Percentiles rank a stretch among this genome's conserved stretches.
These are phyloP conservation scores for Pocillopora grandis DNA, from an alignment of 92 coral and sea anemone species.

Conservation along the genomic window DNA sequence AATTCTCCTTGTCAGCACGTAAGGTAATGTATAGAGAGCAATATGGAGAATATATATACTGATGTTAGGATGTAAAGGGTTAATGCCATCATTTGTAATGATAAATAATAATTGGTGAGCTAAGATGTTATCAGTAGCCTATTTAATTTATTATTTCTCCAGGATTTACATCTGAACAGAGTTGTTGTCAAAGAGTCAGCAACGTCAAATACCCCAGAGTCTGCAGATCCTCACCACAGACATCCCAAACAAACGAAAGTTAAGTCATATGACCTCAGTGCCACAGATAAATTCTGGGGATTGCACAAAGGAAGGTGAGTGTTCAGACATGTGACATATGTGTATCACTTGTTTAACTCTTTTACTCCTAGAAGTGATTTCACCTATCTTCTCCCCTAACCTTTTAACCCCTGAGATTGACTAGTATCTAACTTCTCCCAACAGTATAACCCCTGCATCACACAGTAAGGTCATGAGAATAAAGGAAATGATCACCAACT, in stretches of 20 bases:
- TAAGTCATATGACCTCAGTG: constrained; percentile 85
- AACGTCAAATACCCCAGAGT: constrained; percentile 49
- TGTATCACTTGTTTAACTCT: neutral
- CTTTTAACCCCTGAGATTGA: too few species aligned
- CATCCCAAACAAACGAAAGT: constrained; percentile 86
- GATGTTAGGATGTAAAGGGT: too few species aligned
- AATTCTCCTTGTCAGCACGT: too few species aligned
- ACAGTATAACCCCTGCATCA: too few species aligned
- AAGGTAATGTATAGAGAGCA: too few species aligned
- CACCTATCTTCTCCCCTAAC: too few species aligned
- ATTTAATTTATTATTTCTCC: neutral
- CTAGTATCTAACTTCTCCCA: too few species aligned
- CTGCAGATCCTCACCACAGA: constrained; percentile 89
- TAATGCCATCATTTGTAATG: too few species aligned
- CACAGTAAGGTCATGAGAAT: too few species aligned
- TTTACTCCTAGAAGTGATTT: too few species aligned
- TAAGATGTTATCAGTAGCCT: neutral
- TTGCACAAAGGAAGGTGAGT: constrained; percentile 92
- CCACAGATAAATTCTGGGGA: constrained; percentile 89
- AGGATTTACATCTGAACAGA: constrained; percentile 94
- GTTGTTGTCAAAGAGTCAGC: constrained; percentile 74
- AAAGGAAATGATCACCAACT: too few species aligned
- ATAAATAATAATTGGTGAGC: neutral
- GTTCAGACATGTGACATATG: neutral
- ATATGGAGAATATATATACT: too few species aligned